These are phyloP conservation scores for Rhadina sibilatrix DNA, from an alignment of 2,113 vertebrate genomes.

Conservation along the genomic window DNA sequence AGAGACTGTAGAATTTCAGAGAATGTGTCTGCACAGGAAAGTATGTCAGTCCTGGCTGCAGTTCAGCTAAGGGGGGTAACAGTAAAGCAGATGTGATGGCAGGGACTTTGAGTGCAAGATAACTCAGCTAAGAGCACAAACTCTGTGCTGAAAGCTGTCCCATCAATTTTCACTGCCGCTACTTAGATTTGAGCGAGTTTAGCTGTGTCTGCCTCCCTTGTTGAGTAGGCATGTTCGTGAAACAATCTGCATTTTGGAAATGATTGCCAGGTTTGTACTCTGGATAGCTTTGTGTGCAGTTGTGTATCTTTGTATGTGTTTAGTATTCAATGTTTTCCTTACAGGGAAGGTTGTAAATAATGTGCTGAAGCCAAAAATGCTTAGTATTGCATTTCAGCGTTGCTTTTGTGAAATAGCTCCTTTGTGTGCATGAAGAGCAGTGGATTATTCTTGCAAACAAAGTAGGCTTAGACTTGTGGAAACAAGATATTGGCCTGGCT, in stretches of 20 bases:
- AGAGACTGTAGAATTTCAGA: neutral
- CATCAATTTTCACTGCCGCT: neutral
- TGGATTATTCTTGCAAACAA: neutral
- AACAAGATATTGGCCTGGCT: neutral
- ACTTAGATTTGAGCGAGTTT: neutral
- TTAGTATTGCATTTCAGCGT: neutral
- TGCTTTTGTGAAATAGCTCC: neutral
- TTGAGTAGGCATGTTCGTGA: neutral
- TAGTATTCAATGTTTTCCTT: neutral
- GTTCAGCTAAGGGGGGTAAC: neutral
- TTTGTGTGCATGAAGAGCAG: neutral
- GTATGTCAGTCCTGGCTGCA: neutral
- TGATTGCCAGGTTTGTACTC: neutral
- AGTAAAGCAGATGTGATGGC: neutral
- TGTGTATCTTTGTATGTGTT: neutral
- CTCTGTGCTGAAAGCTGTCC: neutral
- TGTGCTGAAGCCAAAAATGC: neutral
- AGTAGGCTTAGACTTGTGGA: neutral
- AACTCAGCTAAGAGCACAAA: neutral
- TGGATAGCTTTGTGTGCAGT: neutral
- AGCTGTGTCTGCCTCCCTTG: neutral
- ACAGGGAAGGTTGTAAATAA: neutral
- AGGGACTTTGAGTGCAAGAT: neutral
- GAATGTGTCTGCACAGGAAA: neutral
- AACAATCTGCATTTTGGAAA: neutral